phyloP scores from a whole-genome alignment of 2,797 vertebrate genomes.

The Poeciliopsis gracilis region DNA sequence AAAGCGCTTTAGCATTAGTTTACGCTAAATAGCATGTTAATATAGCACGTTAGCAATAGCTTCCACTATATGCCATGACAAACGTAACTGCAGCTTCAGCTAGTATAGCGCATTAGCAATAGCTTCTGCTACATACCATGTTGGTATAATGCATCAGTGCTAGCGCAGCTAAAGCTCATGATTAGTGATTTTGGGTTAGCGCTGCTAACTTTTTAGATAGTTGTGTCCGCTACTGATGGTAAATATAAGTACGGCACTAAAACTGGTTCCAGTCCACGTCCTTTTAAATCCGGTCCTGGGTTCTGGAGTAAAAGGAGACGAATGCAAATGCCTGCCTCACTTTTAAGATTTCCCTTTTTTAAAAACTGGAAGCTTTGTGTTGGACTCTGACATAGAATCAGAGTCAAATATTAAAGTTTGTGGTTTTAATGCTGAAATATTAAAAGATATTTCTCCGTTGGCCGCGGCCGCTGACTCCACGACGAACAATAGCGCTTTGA shows the following conservation, averaged over 20 bases:
- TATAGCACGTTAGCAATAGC: no score
- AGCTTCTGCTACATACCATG: no score
- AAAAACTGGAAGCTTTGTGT: neutral
- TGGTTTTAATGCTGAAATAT: neutral
- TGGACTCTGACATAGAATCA: neutral
- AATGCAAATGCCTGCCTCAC: neutral
- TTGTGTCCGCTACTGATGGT: neutral
- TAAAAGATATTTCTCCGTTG: neutral
- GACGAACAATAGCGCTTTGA: conserved; percentile 80
- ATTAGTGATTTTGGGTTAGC: neutral
- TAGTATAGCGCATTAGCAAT: no score
- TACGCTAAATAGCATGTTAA: no score
- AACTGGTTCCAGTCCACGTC: neutral
- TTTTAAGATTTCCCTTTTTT: neutral
- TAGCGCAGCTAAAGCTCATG: neutral
- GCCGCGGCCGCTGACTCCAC: conserved; percentile 78
- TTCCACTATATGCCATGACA: no score
- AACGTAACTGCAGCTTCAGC: no score
- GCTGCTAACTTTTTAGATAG: neutral
- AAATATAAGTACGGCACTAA: no score
- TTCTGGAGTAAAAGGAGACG: neutral
- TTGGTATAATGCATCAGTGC: no score
- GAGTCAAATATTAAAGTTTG: neutral
- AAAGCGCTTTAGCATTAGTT: no score
- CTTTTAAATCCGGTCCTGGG: neutral